Conservation (phyloP, 1,140 invertebrate species). For the Berghia stephanieae region DNA sequence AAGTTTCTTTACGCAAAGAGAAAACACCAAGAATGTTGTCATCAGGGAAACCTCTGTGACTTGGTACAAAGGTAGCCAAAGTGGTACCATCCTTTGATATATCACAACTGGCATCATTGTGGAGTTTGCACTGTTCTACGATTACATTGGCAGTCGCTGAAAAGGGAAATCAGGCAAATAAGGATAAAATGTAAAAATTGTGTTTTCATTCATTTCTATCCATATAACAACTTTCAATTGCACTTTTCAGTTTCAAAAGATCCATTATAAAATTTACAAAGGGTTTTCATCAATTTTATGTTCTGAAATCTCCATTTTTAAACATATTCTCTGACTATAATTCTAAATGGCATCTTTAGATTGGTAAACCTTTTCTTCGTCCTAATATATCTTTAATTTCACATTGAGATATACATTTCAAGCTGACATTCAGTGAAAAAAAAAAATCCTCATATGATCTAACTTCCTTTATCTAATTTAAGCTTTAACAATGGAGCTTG, state of each 20-base stretch:
- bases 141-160: conserved; percentile 76
- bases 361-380: no score
- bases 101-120: conserved; percentile 87
- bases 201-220: not conserved
- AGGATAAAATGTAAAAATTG: not conserved
- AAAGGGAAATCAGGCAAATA: conserved; percentile 9
- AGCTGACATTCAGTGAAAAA: no score
- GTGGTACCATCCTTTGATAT: conserved; percentile 83
- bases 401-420: no score
- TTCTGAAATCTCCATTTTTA: no score
- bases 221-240: not conserved
- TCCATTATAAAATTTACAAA: no score
- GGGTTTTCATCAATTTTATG: no score
- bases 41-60: conserved; percentile 68
- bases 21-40: conserved; percentile 75
- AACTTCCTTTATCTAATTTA: no score
- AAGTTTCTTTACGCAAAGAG: conserved; percentile 77
- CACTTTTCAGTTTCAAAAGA: not conserved
- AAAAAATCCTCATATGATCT: no score
- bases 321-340: no score
- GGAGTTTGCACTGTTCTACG: conserved; percentile 83
- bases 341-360: no score
- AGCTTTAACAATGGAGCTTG: no score
- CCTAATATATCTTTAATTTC: no score
- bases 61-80: conserved; percentile 78